Evolutionary conservation across 2,113 vertebrate genomes (phyloP).

Genomic region (Atractosteus spatula): DNA sequence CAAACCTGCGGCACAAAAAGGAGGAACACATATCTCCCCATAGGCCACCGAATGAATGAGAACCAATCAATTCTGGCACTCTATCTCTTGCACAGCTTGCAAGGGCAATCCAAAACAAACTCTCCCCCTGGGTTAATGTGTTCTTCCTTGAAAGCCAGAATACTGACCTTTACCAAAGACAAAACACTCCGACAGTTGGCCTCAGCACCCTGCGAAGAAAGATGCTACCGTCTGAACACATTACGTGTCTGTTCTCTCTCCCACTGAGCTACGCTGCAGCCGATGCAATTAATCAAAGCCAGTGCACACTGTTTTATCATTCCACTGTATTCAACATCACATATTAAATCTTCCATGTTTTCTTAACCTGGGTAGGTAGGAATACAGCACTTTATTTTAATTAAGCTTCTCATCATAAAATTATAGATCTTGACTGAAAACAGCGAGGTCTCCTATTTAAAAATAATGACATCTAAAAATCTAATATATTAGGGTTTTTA

Average conservation of each 20-base stretch:
- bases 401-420: neutral
- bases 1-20: neutral
- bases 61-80: neutral
- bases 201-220: neutral
- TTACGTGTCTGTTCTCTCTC: neutral
- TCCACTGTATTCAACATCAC: neutral
- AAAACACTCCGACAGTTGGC: neutral
- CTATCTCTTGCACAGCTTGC: neutral
- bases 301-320: no score
- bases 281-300: no score
- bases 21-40: neutral
- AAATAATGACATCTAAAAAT: neutral
- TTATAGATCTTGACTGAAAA: neutral
- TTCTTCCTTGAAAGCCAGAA: neutral
- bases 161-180: neutral
- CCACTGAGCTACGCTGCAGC: no score
- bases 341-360: neutral
- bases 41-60: neutral
- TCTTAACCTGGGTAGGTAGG: conserved; percentile 1
- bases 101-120: neutral
- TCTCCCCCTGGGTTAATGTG: neutral
- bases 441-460: neutral
- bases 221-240: conserved; percentile 7
- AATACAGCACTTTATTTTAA: neutral
- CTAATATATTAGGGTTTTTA: neutral